Evolutionary conservation across 2,113 vertebrate species (phyloP).

Genomic region (Laticauda laticaudata): DNA sequence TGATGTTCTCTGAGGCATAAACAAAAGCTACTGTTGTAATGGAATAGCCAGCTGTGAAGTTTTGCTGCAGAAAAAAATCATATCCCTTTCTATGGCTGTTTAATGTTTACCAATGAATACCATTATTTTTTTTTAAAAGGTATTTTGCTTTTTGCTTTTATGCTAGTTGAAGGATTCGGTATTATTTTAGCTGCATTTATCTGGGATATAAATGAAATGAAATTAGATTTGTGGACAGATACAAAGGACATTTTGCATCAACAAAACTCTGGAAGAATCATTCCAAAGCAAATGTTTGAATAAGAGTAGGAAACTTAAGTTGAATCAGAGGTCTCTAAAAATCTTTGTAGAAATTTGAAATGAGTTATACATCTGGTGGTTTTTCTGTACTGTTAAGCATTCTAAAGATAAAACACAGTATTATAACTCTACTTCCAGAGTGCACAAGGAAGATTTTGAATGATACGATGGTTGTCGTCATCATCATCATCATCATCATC

Average conservation of each 20-base stretch:
- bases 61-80: background rate
- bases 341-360: background rate
- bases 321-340: background rate
- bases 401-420: background rate
- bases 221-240: background rate
- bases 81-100: conserved; percentile 18
- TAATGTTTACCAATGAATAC: conserved; percentile 2
- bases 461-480: background rate
- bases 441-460: background rate
- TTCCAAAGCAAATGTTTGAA: background rate
- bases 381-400: background rate
- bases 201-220: background rate
- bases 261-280: background rate
- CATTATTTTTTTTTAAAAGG: background rate
- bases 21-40: background rate
- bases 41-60: background rate
- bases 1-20: background rate
- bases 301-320: background rate
- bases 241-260: background rate
- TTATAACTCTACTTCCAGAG: background rate
- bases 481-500: background rate
- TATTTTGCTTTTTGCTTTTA: conserved; percentile 23
- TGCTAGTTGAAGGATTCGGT: background rate
- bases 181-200: background rate
- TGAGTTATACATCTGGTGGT: background rate